Base-by-base conservation (phyloP, 2,888 invertebrate species). In the Callosobruchus maculatus region DNA sequence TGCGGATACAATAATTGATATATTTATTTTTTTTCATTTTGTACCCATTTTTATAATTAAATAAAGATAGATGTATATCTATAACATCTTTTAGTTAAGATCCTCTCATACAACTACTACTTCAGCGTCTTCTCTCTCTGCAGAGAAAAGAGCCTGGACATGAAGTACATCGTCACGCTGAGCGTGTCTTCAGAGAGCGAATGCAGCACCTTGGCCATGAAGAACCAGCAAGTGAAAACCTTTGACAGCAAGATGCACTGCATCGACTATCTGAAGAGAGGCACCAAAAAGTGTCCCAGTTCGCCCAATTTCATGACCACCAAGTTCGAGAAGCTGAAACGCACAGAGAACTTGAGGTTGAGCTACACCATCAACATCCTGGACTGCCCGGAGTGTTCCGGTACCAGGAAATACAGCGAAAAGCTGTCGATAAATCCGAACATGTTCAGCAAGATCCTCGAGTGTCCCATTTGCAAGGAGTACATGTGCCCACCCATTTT, bases 391-490 rank as follows among this genome's bases (percentile, higher is more conserved):
- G 22, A 67, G 0, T 31, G 72, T 0, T 68, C 70, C 9, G n/a
- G 21, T 21, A 71, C 49, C 7, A 67, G 49, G 0, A 72, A 72
- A 18, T 67, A 72, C 69, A 22, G 67, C 4, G 69, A 68, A 20
- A 69, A 67, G 71, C 66, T 22, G 30, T 7, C 68, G 70, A 9
- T 26, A 26, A 20, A 67, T 77, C 67, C 76, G 74, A 67, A 22
- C 3, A 20, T 26, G 20, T 49, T 30, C 30, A 20, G 21, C 22
- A 69, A 76, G 75, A 70, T 72, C 75, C 21, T 76, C 84, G 84
- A 84, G 77, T 85, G 85, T 73, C 85, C 84, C 2, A 81, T 85
- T 7, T 85, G 85, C 75, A 81, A 83, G 31, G 82, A 83, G 4
- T 82, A 83, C 70, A 84, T 85, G 82, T 76, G 79, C 2, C 80